Evolutionary conservation across 2,888 invertebrate genomes (phyloP).

Genomic region (Hecatera dysodea): DNA sequence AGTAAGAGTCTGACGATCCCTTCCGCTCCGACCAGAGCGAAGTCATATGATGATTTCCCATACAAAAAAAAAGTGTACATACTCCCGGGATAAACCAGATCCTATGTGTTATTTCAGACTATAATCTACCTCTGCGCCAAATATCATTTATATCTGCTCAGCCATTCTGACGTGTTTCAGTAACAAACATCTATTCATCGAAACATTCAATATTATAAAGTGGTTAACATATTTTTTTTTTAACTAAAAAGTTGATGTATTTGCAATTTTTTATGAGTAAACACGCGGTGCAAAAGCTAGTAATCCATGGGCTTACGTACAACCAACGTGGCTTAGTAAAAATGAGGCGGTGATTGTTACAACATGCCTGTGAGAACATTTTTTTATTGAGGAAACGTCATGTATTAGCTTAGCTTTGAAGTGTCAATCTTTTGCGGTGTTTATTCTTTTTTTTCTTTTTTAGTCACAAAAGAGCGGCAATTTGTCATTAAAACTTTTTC

Average conservation of each 20-base stretch:
- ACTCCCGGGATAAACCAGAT: too few relatives aligned
- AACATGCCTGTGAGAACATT: constrained; percentile 57
- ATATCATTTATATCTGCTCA: too few relatives aligned
- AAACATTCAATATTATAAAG: too few relatives aligned
- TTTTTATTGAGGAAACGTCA: constrained; percentile 60
- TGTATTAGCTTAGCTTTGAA: constrained; percentile 40
- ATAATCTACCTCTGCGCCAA: too few relatives aligned
- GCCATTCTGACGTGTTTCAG: too few relatives aligned
- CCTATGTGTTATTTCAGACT: too few relatives aligned
- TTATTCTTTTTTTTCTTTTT: constrained; percentile 8
- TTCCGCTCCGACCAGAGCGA: too few relatives aligned
- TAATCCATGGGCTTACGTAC: constrained; percentile 26
- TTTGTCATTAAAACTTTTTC: constrained; percentile 34
- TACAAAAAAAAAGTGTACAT: too few relatives aligned
- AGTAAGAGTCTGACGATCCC: too few relatives aligned
- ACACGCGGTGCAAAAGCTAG: constrained; percentile 6
- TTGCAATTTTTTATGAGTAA: not conserved
- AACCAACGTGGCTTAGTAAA: constrained; percentile 30
- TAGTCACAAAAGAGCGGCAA: constrained; percentile 15
- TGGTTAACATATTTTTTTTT: too few relatives aligned
- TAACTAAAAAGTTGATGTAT: not conserved
- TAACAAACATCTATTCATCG: too few relatives aligned
- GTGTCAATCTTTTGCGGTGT: constrained; percentile 35
- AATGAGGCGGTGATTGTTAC: constrained; percentile 54
- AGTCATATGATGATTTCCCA: too few relatives aligned